Base-by-base conservation (phyloP, 2,888 invertebrate genomes). In the Eristalinus aeneus region DNA sequence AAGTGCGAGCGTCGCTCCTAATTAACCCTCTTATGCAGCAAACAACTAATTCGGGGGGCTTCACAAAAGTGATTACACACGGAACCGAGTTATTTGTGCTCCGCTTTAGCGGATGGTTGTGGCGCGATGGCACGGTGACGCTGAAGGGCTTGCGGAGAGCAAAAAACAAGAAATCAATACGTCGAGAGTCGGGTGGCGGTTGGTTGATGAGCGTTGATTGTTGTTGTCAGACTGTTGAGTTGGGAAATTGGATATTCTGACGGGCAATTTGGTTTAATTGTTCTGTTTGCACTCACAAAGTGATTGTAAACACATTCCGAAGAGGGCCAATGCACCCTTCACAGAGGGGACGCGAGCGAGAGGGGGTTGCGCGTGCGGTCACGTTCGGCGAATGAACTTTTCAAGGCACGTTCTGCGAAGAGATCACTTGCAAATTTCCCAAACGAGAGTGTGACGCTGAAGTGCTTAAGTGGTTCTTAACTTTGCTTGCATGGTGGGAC, bases 41-140 rank as follows among this genome's bases (percentile, higher is more conserved):
- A 64, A 76, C 75, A 80, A 76, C 81, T 81, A 81, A 81, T 85
- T 73, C 72, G 64, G 36, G n/a, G 67, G 67, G 75, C 75, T 71
- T 58, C 56, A 53, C 60, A 76, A 67, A 80, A 80, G 67, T 81
- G 80, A 85, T 85, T 81, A 76, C 61, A 72, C 9, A 54, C 56
- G 56, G 54, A 80, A 80, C 69, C 74, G 73, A 78, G 69, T 74
- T 74, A 78, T 69, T 64, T 83, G 68, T 63, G 54, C 20, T 39
- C 46, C 46, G 46, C 46, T n/a, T 46, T 27, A 27, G 46, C 8
- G 8, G 16, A n/a, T 46, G n/a, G 0, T 5, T n/a, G 39, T n/a
- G 3, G 39, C 0, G n/a, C n/a, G 16, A 6, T 0, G 27, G 32
- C 60, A 46, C 32, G 34, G 9, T 53, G 31, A 72, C 53, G 2